Evolutionary conservation across 2,888 invertebrate genomes (phyloP).

Genomic region (Oxytorus armatus): DNA sequence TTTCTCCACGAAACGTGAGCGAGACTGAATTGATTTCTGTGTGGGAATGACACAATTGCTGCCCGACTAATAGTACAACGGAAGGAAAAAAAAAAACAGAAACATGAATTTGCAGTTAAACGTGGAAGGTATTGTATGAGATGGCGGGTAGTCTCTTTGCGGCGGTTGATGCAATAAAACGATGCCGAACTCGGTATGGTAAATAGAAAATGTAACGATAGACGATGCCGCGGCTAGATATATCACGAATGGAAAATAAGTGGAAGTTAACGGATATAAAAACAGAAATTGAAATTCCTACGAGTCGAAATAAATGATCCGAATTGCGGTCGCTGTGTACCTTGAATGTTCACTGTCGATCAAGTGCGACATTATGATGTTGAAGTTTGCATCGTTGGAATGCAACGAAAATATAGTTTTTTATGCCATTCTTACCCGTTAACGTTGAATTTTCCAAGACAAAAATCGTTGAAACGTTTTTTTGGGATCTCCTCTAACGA

Average conservation of each 20-base stretch:
- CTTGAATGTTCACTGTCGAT: no score
- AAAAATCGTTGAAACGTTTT: no score
- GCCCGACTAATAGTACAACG: constrained; percentile 16
- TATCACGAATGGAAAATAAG: not conserved
- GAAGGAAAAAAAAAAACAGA: not conserved
- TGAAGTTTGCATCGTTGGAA: no score
- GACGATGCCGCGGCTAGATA: not conserved
- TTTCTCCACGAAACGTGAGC: not conserved
- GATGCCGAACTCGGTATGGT: not conserved
- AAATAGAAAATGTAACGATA: constrained; percentile 9
- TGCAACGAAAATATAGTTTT: no score
- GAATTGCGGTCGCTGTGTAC: no score
- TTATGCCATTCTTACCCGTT: no score
- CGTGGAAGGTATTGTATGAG: not conserved
- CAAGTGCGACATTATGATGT: no score
- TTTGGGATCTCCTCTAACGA: no score
- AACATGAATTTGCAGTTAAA: not conserved
- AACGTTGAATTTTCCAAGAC: no score
- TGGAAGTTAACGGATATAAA: constrained; percentile 3
- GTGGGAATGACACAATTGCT: constrained; percentile 32
- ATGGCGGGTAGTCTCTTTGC: constrained; percentile 13
- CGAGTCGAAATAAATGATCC: no score
- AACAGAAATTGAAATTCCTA: constrained; percentile 51
- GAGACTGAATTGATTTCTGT: constrained; percentile 1
- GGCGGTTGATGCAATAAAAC: constrained; percentile 27